Percentiles rank a stretch among this genome's conserved stretches.
Evolutionary conservation across 2,888 invertebrate genomes (phyloP).

Genomic region (Ariolimax columbianus): DNA sequence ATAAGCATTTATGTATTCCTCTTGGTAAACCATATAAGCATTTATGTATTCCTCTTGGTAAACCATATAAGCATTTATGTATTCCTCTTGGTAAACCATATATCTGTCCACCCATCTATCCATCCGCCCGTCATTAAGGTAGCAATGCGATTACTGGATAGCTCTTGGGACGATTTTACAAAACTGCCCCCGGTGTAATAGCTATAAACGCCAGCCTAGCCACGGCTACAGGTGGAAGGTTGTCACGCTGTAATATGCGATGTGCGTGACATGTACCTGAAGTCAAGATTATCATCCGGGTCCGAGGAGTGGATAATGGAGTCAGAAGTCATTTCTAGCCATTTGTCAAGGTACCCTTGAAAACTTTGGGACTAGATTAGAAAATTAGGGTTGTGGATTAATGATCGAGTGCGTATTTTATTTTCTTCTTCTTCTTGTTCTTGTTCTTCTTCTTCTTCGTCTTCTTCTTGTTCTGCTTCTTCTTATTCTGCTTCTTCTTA

Average conservation of each 20-base stretch:
- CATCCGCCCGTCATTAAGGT: neutral
- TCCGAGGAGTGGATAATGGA: neutral
- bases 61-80: too few relatives aligned
- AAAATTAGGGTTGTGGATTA: too few relatives aligned
- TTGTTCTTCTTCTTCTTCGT: too few relatives aligned
- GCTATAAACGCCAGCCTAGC: neutral
- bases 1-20: too few relatives aligned
- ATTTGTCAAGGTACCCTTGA: slow-evolving; percentile 26
- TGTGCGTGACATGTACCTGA: neutral
- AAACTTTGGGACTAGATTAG: too few relatives aligned
- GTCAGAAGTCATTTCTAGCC: neutral
- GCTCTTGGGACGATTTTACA: neutral
- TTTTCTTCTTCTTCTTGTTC: too few relatives aligned
- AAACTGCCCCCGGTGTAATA: slow-evolving; percentile 1
- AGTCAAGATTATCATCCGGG: neutral
- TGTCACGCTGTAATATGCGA: neutral
- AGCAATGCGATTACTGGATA: neutral
- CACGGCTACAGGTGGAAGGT: neutral
- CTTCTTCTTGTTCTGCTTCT: too few relatives aligned
- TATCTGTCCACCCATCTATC: slow-evolving; percentile 33
- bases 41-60: too few relatives aligned
- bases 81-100: too few relatives aligned
- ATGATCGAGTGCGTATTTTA: too few relatives aligned
- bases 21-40: too few relatives aligned
- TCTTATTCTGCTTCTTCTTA: too few relatives aligned